Evolutionary conservation across 2,113 vertebrate genomes (phyloP), one percentile per base, ranked within the genome.

Genomic region (Verasper variegatus): DNA sequence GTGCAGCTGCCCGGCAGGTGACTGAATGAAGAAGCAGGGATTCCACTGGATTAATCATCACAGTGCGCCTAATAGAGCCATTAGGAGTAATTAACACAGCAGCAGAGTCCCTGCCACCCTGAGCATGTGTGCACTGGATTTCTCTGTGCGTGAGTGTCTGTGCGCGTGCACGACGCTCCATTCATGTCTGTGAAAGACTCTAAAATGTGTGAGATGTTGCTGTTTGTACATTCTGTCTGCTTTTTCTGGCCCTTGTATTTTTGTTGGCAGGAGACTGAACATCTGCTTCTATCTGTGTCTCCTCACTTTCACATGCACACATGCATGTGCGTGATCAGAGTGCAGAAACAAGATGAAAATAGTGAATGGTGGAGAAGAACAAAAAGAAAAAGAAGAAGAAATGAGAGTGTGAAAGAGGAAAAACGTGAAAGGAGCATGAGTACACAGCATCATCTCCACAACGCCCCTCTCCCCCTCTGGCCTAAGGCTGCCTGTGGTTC

Each of bases 11-110:
- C 23, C 27, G 0, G 74, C 88, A 84, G 85, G 88, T 89, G 86
- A 82, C 83, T 71, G 80, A 71, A 73, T 68, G 76, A 65, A 80
- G 82, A 76, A 69, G 79, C 76, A 66, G 80, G 76, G 82, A 84
- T 83, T 89, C 82, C 83, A 40, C 82, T 69, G 83, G 85, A 84
- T 92, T 92, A 85, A 91, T 93, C 87, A 88, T 83, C 84, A 82
- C 85, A 71, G 77, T 60, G 82, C 23, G 73, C 68, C 84, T 90
- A 90, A 89, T 85, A 74, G 89, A 91, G 87, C 78, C 86, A 93
- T 94, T 90, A 92, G 82, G 72, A 88, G 80, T 88, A 84, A 94
- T 94, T 91, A 92, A 91, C 86, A 71, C 89, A 88, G 86, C 82
- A 59, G 79, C 76, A 84, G 55, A 83, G 65, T 78, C 72, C 69